Evolutionary conservation across 2,113 vertebrate species (phyloP).

Genomic region (Apistogramma diplotaenia): DNA sequence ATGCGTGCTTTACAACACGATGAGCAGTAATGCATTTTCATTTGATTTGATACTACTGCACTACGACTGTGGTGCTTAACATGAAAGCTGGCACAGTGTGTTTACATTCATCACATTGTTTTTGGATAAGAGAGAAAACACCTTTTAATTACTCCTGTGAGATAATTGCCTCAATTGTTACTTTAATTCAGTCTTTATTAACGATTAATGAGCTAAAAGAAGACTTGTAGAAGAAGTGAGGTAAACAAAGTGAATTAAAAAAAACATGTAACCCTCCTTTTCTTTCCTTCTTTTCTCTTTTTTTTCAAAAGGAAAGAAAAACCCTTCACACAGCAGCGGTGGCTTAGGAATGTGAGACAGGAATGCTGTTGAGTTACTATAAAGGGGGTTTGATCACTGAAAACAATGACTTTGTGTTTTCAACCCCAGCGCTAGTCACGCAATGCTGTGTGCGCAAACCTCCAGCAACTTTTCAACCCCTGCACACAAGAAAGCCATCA

Average conservation of each 20-base stretch:
- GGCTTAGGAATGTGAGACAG: constrained; percentile 82
- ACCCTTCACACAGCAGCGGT: constrained; percentile 57
- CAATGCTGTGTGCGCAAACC: constrained; percentile 73
- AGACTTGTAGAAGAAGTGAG: background rate
- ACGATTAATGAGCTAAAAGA: constrained; percentile 17
- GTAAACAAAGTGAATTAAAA: constrained; percentile 35
- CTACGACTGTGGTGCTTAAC: no score
- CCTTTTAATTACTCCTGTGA: constrained; percentile 11
- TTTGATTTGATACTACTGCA: background rate
- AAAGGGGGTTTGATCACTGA: constrained; percentile 78
- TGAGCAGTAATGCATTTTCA: background rate
- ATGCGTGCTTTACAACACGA: background rate
- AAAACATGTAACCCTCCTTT: constrained; percentile 37
- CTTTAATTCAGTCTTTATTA: constrained; percentile 31
- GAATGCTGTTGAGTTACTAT: constrained; percentile 82
- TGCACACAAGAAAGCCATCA: constrained; percentile 72
- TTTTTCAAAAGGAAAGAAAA: constrained; percentile 42
- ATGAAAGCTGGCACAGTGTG: background rate
- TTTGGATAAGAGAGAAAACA: constrained; percentile 6
- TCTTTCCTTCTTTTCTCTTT: constrained; percentile 16
- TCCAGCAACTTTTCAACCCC: constrained; percentile 66
- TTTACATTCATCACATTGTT: constrained; percentile 40
- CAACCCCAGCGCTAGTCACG: constrained; percentile 77
- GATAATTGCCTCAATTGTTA: constrained; percentile 10
- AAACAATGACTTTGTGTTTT: constrained; percentile 82